A percentile compares a stretch with the other conserved stretches of the same genome.
phyloP scores from a whole-genome alignment of 2,113 vertebrate genomes.

The Tringa solitaria region DNA sequence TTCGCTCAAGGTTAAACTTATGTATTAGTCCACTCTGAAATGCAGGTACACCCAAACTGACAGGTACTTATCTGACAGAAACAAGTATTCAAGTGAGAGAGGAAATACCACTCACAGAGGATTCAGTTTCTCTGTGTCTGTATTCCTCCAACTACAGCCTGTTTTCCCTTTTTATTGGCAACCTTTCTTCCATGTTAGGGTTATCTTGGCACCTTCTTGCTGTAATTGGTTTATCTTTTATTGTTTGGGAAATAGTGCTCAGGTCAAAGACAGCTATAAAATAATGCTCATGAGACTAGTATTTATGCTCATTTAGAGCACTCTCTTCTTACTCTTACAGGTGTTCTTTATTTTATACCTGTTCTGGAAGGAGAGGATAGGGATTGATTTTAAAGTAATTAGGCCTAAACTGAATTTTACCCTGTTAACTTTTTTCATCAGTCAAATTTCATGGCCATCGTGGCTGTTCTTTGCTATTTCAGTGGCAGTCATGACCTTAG shows the following conservation, averaged over 20 bases:
- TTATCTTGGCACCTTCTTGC: background rate
- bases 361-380: background rate
- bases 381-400: background rate
- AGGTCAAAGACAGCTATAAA: background rate
- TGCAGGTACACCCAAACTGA: background rate
- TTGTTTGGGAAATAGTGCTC: background rate
- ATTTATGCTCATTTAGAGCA: background rate
- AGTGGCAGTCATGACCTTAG: background rate
- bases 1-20: background rate
- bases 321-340: background rate
- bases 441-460: background rate
- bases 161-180: background rate
- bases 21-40: background rate
- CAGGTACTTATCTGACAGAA: background rate
- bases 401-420: background rate
- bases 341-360: background rate
- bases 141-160: background rate
- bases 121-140: background rate
- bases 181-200: background rate
- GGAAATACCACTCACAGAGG: background rate
- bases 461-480: background rate
- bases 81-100: background rate
- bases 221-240: background rate
- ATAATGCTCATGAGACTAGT: background rate
- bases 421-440: background rate